Evolutionary conservation across 2,888 invertebrate species (phyloP), one percentile per base, ranked within the genome.

Genomic region (Platycnemis pennipes): DNA sequence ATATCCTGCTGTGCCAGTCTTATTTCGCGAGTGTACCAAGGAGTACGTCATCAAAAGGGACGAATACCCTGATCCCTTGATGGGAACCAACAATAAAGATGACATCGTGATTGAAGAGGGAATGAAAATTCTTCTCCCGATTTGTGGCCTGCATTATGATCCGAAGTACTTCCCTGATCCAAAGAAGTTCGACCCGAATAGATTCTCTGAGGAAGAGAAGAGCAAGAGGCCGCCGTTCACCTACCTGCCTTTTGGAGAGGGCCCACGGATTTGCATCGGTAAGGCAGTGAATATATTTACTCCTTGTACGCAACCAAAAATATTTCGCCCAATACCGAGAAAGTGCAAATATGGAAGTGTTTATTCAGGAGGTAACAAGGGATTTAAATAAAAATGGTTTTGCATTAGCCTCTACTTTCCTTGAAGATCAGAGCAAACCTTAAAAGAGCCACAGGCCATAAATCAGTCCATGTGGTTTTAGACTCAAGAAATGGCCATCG

Each of bases 1-100:
- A 95, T 97, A 96, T 95, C 97, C 97, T 0, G 95, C 97, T 7
- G 96, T 96, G 0, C 96, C 96, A 1, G 95, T 96, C 8, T 95
- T 97, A 4, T 96, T 96, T 91, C 96, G 97, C 37, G 95, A 95
- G 45, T 96, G 96, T 37, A 95, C 95, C 49, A 95, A 95, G 37
- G 95, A 96, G 46, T 97, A 97, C 95, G 95, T 95, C 63, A 94
- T 97, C 44, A 91, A 91, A 91, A 91, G 63, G 44, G 91, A 91
- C 0, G 63, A 91, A 13, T 91, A 63, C 26, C 45, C 69, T 13
- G 7, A 91, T 63, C n/a, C n/a, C 22, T 63, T 56, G 26, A 63
- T 37, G 77, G 13, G 16, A n/a, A 89, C 53, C 53, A 26, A 89
- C 16, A 45, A 88, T 53, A 13, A 31, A 56, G 69, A 69, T 44